phyloP scores from a whole-genome alignment of 2,113 vertebrate species.

The Abramis brama region DNA sequence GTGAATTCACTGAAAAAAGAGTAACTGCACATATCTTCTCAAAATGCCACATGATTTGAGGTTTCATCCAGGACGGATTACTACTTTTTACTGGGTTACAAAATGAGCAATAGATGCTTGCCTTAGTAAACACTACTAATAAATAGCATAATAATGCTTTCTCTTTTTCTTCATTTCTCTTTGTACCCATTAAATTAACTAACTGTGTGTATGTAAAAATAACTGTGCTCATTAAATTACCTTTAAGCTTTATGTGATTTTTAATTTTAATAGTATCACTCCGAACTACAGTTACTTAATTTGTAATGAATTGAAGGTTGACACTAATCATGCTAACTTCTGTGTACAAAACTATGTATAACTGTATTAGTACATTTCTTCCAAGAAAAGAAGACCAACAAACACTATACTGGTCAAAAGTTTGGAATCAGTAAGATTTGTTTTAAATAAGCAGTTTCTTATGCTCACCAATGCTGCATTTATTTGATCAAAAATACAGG shows the following conservation, averaged over 20 bases:
- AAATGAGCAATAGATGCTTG: background rate
- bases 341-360: background rate
- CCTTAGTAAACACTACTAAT: background rate
- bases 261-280: slow-evolving; percentile 2
- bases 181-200: background rate
- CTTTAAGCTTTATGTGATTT: background rate
- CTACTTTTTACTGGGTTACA: background rate
- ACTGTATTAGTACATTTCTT: background rate
- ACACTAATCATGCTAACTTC: background rate
- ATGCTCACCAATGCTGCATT: background rate
- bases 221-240: background rate
- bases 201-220: background rate
- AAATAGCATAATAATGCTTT: background rate
- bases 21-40: background rate
- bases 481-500: background rate
- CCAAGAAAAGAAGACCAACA: background rate
- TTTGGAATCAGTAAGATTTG: background rate
- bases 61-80: background rate
- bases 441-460: background rate
- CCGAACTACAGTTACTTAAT: background rate
- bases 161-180: background rate
- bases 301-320: background rate
- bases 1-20: no score
- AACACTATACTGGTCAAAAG: background rate
- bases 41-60: background rate